These are phyloP conservation scores for Pangasius larnaudii DNA, from an alignment of 2,797 vertebrate species.

Conservation along the genomic window DNA sequence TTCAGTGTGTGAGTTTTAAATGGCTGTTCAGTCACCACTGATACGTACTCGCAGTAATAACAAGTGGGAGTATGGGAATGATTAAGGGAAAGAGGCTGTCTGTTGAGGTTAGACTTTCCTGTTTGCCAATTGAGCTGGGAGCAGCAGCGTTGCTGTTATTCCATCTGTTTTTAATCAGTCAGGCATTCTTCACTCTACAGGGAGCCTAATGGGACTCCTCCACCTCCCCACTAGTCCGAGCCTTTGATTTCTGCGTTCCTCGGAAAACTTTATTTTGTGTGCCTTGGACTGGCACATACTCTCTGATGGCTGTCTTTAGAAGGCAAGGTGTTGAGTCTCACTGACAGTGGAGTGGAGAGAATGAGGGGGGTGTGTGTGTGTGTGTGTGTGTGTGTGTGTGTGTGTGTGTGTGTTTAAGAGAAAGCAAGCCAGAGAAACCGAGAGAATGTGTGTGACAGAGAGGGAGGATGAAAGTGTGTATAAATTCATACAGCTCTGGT, in stretches of 20 bases:
- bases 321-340: constrained; percentile 24
- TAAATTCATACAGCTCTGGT: constrained; percentile 28
- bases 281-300: neutral
- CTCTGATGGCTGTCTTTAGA: neutral
- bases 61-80: constrained; percentile 86
- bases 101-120: constrained; percentile 87
- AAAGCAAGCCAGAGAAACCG: neutral
- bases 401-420: neutral
- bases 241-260: constrained; percentile 75
- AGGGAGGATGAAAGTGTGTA: neutral
- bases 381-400: neutral
- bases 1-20: constrained; percentile 71
- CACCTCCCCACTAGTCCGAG: constrained; percentile 70
- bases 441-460: neutral
- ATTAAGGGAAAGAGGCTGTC: constrained; percentile 82
- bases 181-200: constrained; percentile 82
- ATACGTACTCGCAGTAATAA: constrained; percentile 81
- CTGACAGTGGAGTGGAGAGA: neutral
- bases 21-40: constrained; percentile 67
- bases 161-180: constrained; percentile 91
- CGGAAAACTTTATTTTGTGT: constrained; percentile 63
- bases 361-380: neutral
- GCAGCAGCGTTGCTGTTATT: constrained; percentile 80
- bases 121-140: constrained; percentile 87
- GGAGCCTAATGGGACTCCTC: constrained; percentile 79